Conservation (phyloP, 2,797 vertebrate genomes). For the Balearica regulorum region DNA sequence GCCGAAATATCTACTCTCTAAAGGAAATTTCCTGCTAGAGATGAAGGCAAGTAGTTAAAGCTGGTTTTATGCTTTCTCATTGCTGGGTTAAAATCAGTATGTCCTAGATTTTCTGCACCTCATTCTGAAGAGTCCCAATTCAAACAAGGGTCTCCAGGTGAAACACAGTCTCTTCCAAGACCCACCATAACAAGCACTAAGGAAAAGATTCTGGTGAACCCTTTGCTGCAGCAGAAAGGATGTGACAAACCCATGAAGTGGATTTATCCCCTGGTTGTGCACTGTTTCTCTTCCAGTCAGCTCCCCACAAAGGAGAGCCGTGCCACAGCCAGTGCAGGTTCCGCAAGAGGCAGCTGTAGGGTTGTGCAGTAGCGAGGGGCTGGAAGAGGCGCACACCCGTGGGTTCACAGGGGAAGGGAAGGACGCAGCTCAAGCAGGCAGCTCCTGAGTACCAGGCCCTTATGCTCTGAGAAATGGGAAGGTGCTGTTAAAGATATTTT, state of each 20-base stretch:
- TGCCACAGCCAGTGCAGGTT: fast-evolving
- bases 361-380: background rate
- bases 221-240: background rate
- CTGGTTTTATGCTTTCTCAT: background rate
- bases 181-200: background rate
- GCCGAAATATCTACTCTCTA: background rate
- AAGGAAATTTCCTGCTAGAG: constrained; percentile 4
- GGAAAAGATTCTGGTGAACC: background rate
- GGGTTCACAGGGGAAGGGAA: background rate
- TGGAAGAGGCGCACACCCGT: background rate
- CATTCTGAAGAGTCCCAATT: background rate
- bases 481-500: background rate
- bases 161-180: background rate
- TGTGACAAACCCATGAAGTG: background rate
- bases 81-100: background rate
- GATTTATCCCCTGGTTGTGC: background rate
- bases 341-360: background rate
- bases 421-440: no score
- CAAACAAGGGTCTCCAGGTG: background rate
- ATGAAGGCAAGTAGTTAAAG: constrained; percentile 3
- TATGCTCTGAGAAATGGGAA: background rate
- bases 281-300: background rate
- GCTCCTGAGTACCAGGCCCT: background rate
- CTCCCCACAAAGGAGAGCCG: background rate
- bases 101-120: background rate